Evolutionary conservation across 2,113 vertebrate genomes (phyloP), one percentile per base, ranked within the genome.

Genomic region (Malaclemys terrapin): DNA sequence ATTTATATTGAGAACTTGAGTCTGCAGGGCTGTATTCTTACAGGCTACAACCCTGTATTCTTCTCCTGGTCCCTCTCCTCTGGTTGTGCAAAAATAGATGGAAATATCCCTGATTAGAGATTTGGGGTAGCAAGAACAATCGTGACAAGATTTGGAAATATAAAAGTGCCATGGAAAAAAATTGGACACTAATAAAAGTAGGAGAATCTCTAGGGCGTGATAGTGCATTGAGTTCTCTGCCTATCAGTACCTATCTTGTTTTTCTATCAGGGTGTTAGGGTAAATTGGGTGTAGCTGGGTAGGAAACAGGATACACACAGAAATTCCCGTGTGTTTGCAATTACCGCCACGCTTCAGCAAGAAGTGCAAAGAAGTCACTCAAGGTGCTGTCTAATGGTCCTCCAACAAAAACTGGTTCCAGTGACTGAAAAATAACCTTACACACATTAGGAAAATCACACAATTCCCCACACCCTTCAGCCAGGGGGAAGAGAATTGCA

Each of bases 281-380:
- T 1, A 1, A 79, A 47, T 16, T 49, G 86, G 89, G 54, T 24
- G 25, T 1, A 1, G 24, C 49, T 5, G 3, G 80, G 10, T 50
- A 8, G 38, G 88, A 89, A 92, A 91, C 87, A 85, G 91, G 94
- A 96, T 76, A 52, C 4, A 0, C 86, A 90, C 78, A 82, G 90
- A 80, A 95, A 94, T 90, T 84, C 19, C 72, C 91, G 72, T 10
- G 11, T 65, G 79, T 59, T 56, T 45, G 27, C 53, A 69, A 89
- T 78, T 86, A 72, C 20, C 6, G 1, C 29, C 80, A 82, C n/a
- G 81, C 2, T 1, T 45, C 3, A 2, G 87, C 56, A 84, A 85
- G 24, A 91, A 17, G 53, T 52, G 50, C 16, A 50, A 75, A 83
- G 80, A 90, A 87, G 69, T 88, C 45, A 0, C 3, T 9, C 80